phyloP scores from a whole-genome alignment of 2,113 vertebrate species.

The Rousettus leschenaultii region DNA sequence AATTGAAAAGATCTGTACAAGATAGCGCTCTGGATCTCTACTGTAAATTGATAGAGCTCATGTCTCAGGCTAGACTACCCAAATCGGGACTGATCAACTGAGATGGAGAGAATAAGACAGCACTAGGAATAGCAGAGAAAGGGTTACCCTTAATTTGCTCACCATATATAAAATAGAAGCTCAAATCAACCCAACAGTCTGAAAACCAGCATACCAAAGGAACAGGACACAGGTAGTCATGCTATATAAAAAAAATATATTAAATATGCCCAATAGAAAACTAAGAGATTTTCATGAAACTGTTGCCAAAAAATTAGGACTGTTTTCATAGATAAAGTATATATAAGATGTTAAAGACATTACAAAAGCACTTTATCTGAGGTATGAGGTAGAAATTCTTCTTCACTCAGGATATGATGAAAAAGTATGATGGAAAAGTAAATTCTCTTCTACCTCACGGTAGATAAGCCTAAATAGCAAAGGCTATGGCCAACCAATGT shows the following conservation, averaged over 20 bases:
- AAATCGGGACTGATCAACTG: background rate
- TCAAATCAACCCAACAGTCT: background rate
- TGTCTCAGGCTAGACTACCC: background rate
- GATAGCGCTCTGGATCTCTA: background rate
- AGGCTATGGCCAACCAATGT: background rate
- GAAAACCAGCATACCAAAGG: background rate
- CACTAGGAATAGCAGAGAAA: background rate
- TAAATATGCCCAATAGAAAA: background rate
- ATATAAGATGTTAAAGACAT: background rate
- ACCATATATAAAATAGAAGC: background rate
- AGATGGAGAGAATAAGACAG: background rate
- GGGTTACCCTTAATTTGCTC: background rate
- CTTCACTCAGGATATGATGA: background rate
- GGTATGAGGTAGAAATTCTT: background rate
- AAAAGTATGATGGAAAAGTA: background rate
- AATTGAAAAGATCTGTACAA: background rate
- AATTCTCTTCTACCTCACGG: background rate
- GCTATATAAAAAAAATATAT: background rate
- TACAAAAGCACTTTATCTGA: background rate
- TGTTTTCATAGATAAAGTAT: background rate
- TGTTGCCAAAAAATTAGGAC: background rate
- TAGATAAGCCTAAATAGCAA: background rate
- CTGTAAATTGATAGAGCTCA: background rate
- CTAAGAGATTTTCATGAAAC: background rate
- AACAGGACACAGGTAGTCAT: background rate